These are phyloP conservation scores for Brachionus angularis DNA, from an alignment of 1,140 invertebrate species.

Conservation along the genomic window DNA sequence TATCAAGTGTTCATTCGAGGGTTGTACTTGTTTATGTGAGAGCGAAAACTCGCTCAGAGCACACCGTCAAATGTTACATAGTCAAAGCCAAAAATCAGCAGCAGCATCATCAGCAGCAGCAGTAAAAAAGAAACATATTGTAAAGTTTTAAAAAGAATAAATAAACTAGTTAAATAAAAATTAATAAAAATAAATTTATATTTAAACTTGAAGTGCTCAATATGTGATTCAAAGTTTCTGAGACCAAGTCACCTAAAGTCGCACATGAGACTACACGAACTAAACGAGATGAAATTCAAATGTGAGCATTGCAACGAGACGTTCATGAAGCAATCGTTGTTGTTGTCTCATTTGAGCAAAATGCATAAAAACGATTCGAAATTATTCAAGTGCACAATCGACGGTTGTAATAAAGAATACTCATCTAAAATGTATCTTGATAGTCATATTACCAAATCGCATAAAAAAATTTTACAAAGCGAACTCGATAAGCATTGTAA, in stretches of 20 bases:
- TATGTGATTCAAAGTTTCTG: conserved; percentile 11
- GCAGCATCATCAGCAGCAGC: not conserved
- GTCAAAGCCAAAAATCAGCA: not conserved
- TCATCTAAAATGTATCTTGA: conserved; percentile 18
- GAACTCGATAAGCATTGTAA: not conserved
- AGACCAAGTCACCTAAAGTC: not conserved
- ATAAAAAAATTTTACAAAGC: not conserved
- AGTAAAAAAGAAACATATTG: not conserved
- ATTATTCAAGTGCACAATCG: not conserved
- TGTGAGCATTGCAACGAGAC: not conserved
- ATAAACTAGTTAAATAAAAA: not conserved
- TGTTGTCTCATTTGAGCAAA: not conserved
- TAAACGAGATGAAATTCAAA: conserved; percentile 18
- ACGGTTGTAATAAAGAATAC: not conserved
- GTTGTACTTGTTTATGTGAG: conserved; percentile 11
- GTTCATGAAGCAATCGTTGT: conserved; percentile 26
- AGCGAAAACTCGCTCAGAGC: not conserved
- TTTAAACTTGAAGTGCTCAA: not conserved
- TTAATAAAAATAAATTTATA: not conserved
- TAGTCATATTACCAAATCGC: not conserved
- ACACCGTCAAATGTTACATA: conserved; percentile 1
- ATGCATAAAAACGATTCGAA: not conserved
- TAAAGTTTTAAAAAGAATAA: not conserved
- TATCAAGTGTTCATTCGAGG: conserved; percentile 16
- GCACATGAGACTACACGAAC: conserved; percentile 17